Evolutionary conservation across 2,888 invertebrate genomes (phyloP), one percentile per base, ranked within the genome.

Genomic region (Drosophila rellima): DNA sequence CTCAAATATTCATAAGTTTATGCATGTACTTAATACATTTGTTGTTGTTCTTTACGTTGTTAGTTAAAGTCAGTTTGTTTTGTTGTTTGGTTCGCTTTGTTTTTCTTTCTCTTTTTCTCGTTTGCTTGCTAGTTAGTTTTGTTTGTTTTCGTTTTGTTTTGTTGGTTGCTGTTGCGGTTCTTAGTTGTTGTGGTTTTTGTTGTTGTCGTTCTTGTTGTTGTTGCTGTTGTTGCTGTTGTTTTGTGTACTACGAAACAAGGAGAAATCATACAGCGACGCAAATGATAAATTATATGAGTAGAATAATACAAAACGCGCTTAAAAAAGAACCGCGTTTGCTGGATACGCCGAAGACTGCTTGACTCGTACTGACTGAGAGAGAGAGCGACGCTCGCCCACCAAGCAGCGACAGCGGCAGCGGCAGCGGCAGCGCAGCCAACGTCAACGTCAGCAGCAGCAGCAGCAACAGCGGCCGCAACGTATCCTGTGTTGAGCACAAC

Each of bases 181-280:
- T n/a, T n/a, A n/a, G n/a, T n/a, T n/a, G n/a, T n/a, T n/a, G n/a
- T n/a, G n/a, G n/a, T n/a, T n/a, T n/a, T n/a, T n/a, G n/a, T n/a
- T n/a, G n/a, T 26, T 55, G 31, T 59, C 42, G 35, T 57, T 64
- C 15, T 52, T 59, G 29, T 63, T 71, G 37, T 57, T 63, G 50
- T 50, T 44, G 56, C 60, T 55, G 51, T 66, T 70, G 56, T 79
- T 74, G 42, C 44, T 63, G 70, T 71, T 54, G 54, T 63, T 70
- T 71, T 74, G 78, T 90, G 86, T 90, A 85, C 90, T 92, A 91
- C 92, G 91, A 91, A 91, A 91, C 90, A 92, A 91, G 91, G 90
- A 91, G 89, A 92, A 92, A 92, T 92, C 89, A 92, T 92, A 92
- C 83, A 92, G 92, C 92, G 92, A 92, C 92, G 92, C 92, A 92